These are phyloP conservation scores for Poecilia velifera DNA, from an alignment of 2,797 vertebrate species.

Conservation along the genomic window DNA sequence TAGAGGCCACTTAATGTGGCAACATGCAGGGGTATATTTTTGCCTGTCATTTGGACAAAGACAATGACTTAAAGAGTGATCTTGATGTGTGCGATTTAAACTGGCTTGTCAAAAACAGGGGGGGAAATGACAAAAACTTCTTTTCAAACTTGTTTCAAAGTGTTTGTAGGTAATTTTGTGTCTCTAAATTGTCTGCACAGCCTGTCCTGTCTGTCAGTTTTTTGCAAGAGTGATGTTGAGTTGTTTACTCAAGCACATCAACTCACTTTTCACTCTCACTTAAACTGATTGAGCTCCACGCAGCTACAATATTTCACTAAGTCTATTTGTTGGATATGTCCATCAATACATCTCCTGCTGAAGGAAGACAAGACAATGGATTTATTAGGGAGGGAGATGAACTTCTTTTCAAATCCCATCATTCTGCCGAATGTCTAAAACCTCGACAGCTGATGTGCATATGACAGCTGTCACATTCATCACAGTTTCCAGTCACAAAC, in stretches of 20 bases:
- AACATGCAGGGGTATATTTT: constrained; percentile 70
- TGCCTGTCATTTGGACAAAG: constrained; percentile 65
- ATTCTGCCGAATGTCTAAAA: constrained; percentile 73
- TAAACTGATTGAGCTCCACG: constrained; percentile 73
- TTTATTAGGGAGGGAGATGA: constrained; percentile 81
- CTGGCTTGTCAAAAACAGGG: constrained; percentile 45
- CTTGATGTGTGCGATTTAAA: constrained; percentile 57
- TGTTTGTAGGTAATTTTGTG: constrained; percentile 71
- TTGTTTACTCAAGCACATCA: constrained; percentile 79
- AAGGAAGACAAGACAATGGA: constrained; percentile 77
- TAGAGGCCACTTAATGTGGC: constrained; percentile 64
- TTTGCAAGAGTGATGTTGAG: constrained; percentile 68
- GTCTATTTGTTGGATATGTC: constrained; percentile 75
- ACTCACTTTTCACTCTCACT: constrained; percentile 81
- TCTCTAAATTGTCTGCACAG: constrained; percentile 70
- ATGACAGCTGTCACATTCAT: constrained; percentile 81
- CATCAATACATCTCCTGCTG: constrained; percentile 69
- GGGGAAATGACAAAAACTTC: constrained; percentile 19
- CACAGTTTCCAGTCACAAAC: constrained; percentile 71
- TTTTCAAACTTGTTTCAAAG: constrained; percentile 61
- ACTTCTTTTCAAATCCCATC: constrained; percentile 79
- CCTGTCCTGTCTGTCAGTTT: constrained; percentile 74
- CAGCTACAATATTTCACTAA: constrained; percentile 67
- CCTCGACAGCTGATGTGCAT: constrained; percentile 73
- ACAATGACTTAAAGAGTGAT: constrained; percentile 63